A percentile compares a stretch with the other conserved stretches of the same genome.
These are phyloP conservation scores for Ophonus ardosiacus DNA, from an alignment of 2,888 invertebrate species.

Conservation along the genomic window DNA sequence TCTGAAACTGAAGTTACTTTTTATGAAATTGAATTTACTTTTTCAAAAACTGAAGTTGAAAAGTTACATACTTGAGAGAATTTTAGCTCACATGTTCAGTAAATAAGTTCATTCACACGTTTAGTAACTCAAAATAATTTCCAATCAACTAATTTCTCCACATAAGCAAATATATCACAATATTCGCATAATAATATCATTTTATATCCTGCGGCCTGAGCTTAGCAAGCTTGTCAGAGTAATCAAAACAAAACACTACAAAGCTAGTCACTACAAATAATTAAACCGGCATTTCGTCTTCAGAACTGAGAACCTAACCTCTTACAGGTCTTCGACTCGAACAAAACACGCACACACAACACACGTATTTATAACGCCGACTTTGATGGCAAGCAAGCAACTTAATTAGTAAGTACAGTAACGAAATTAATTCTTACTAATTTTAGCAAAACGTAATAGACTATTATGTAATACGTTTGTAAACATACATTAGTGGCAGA, in stretches of 20 bases:
- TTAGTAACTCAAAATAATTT: neutral
- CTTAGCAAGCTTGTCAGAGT: slow-evolving; percentile 15
- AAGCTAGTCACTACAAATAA: slow-evolving; percentile 19
- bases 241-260: slow-evolving; percentile 32
- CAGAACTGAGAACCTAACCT: neutral
- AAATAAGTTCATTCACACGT: neutral
- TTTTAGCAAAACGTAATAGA: slow-evolving; percentile 2
- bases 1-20: no score
- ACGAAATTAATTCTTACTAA: slow-evolving; percentile 58
- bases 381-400: slow-evolving; percentile 48
- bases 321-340: slow-evolving; percentile 16
- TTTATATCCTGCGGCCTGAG: neutral
- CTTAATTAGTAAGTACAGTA: slow-evolving; percentile 52
- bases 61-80: neutral
- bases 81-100: no score
- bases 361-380: neutral
- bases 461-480: neutral
- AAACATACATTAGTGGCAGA: slow-evolving; percentile 17
- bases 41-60: no score
- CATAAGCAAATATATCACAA: neutral
- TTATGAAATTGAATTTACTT: no score
- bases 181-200: slow-evolving; percentile 13
- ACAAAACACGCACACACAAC: slow-evolving; percentile 27
- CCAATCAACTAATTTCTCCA: neutral
- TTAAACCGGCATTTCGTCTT: slow-evolving; percentile 16